phyloP scores from a whole-genome alignment of 1,140 invertebrate species.

The Magallana angulata region DNA sequence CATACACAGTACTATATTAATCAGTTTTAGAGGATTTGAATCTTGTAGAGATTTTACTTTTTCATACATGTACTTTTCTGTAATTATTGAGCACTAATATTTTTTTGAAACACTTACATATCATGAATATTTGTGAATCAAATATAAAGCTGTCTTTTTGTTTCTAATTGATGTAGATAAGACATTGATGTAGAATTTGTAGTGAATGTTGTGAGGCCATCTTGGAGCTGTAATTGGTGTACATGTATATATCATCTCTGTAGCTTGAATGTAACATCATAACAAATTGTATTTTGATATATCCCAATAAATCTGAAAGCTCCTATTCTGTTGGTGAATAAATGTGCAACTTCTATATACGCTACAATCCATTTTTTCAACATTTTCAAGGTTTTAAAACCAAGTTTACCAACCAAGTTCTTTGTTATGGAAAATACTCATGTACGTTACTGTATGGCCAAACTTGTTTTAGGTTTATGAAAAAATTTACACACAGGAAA shows the following conservation, averaged over 20 bases:
- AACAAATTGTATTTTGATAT: constrained; percentile 36
- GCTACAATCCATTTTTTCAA: no score
- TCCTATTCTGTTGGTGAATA: background rate
- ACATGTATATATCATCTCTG: background rate
- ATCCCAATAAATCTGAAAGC: constrained; percentile 24
- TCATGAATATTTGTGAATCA: constrained; percentile 7
- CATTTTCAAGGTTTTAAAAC: no score
- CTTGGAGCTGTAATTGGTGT: background rate
- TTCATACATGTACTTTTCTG: background rate
- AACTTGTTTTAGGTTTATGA: no score
- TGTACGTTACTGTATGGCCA: no score
- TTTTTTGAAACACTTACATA: constrained; percentile 9
- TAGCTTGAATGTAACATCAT: constrained; percentile 20
- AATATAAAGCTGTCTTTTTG: background rate
- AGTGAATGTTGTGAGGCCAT: constrained; percentile 15
- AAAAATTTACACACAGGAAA: no score
- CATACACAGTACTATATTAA: background rate
- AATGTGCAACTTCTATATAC: no score
- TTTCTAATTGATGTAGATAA: background rate
- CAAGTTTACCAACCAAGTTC: no score
- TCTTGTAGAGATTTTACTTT: constrained; percentile 2
- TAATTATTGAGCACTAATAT: background rate
- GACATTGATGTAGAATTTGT: constrained; percentile 19
- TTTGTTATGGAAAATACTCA: no score
- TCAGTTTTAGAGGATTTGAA: background rate